Base-by-base conservation (phyloP, 2,113 vertebrate species). In the Apistogramma diplotaenia region DNA sequence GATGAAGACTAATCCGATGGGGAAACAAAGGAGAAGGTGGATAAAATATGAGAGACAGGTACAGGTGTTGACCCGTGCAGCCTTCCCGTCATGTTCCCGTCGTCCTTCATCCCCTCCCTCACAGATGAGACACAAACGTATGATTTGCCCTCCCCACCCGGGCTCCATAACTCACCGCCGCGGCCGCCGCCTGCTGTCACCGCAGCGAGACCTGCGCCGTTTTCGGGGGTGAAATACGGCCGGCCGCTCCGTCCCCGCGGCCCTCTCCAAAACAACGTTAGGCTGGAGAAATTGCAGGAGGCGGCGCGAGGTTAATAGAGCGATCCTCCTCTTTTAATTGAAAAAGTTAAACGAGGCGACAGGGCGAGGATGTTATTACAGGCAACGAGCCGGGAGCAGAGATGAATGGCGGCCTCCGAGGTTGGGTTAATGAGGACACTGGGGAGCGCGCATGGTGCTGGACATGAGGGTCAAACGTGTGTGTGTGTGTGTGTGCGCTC, bases 271-370 rank as follows among this genome's bases (percentile, higher is more conserved):
- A 90, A 89, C 89, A 90, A 86, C 73, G 51, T 67, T 71, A 79
- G 49, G 80, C 74, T 37, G 85, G 83, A 92, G 78, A 90, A 89
- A 93, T 91, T 71, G 85, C 85, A 23, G 43, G 9, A 77, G 87
- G 16, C 82, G 87, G 43, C 82, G 31, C 4, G 23, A 61, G 93
- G 93, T 93, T 93, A 93, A 93, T 93, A 85, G 91, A 93, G 89
- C 35, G 37, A 29, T 82, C 79, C 83, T 87, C 89, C 87, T 89
- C 89, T 92, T 91, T 93, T 93, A 93, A 93, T 93, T 93, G 90
- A 80, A 93, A 93, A 93, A 90, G 88, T 90, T 89, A 93, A 92
- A 92, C 59, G 85, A 87, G 54, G 90, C 78, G 70, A 81, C 21
- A 6, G 85, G 83, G 88, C 51, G 31, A 83, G 81, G 85, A 78